These are phyloP conservation scores for Patella depressa DNA, from an alignment of 2,888 invertebrate genomes.

Conservation along the genomic window DNA sequence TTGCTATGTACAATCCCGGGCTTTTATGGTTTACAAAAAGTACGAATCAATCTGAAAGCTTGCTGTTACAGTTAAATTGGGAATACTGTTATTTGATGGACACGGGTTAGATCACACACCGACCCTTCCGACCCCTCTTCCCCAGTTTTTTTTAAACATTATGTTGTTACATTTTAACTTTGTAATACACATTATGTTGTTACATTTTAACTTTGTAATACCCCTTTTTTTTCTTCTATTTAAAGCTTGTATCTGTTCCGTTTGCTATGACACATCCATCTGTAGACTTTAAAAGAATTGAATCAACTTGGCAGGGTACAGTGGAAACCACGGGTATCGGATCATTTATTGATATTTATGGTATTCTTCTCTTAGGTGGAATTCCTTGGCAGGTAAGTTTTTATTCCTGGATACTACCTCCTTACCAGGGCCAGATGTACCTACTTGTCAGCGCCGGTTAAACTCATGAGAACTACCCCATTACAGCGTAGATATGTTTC, in stretches of 20 bases:
- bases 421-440: not conserved
- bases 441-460: no score
- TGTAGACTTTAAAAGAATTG: constrained; percentile 81
- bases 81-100: not conserved
- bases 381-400: constrained; percentile 47
- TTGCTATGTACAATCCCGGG: no score
- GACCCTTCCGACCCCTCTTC: no score
- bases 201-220: not conserved
- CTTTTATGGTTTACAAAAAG: no score
- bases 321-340: constrained; percentile 28
- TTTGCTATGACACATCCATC: constrained; percentile 92
- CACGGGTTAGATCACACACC: no score
- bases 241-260: constrained; percentile 94
- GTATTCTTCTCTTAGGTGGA: constrained; percentile 40
- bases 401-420: not conserved
- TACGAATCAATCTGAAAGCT: no score
- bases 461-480: no score
- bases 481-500: no score
- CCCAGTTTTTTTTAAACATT: no score
- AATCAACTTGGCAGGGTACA: constrained; percentile 42
- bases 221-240: constrained; percentile 7
- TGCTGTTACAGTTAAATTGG: no score
- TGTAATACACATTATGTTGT: not conserved
- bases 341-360: constrained; percentile 36
- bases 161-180: no score